These are phyloP conservation scores for Calameuta filiformis DNA, from an alignment of 2,888 invertebrate genomes.

Conservation along the genomic window DNA sequence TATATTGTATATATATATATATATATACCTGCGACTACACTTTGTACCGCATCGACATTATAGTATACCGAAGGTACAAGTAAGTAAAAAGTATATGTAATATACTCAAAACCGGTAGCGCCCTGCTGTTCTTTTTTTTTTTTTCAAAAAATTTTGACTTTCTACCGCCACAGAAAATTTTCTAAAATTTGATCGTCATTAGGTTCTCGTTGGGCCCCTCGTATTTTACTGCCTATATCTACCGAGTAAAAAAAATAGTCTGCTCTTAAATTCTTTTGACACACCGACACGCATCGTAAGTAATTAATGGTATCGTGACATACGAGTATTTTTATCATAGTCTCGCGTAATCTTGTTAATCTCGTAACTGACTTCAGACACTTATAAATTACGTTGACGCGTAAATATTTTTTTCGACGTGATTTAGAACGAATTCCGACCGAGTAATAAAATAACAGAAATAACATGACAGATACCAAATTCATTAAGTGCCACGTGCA, in stretches of 20 bases:
- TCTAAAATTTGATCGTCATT: neutral
- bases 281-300: neutral
- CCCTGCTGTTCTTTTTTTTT: neutral
- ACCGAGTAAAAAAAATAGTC: neutral
- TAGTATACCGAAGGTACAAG: neutral
- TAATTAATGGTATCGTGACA: neutral
- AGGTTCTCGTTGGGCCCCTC: neutral
- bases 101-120: neutral
- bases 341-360: conserved; percentile 7
- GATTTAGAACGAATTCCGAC: neutral
- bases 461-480: neutral
- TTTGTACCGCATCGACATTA: neutral
- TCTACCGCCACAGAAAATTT: neutral
- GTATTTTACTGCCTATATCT: neutral
- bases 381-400: conserved; percentile 15
- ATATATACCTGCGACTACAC: neutral
- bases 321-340: neutral
- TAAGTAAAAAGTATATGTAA: too few species aligned
- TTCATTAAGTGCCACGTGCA: neutral
- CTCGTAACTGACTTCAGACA: conserved; percentile 1
- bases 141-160: neutral
- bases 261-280: neutral
- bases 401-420: conserved; percentile 15
- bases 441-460: neutral
- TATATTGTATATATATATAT: neutral